A percentile compares a stretch with the other conserved stretches of the same genome.
These are phyloP conservation scores for Bombus pyrosoma DNA, from an alignment of 1,140 invertebrate species.

Conservation along the genomic window DNA sequence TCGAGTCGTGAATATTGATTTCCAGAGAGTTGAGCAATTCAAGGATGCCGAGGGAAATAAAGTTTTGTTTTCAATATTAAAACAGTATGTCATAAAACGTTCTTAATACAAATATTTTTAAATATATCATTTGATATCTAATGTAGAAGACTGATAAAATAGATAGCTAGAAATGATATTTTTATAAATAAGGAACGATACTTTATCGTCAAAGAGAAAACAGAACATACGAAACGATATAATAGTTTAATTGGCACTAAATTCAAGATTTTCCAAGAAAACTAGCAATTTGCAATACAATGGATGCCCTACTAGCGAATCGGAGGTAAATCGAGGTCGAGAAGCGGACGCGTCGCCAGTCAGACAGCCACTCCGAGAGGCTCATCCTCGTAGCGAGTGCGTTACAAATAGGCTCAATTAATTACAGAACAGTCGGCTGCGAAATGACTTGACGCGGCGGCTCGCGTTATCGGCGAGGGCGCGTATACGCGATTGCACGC, in stretches of 20 bases:
- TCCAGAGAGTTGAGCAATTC: neutral
- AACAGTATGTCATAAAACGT: no score
- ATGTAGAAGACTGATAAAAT: no score
- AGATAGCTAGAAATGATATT: no score
- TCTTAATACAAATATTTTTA: no score
- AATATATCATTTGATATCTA: no score
- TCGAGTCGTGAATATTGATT: constrained; percentile 20
- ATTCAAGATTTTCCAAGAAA: neutral
- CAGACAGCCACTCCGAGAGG: neutral
- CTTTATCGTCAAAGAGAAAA: no score
- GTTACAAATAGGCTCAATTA: constrained; percentile 32
- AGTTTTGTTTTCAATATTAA: neutral
- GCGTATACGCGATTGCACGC: constrained; percentile 44
- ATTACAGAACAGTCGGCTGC: constrained; percentile 21
- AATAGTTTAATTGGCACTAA: neutral
- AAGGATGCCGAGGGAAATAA: constrained; percentile 3
- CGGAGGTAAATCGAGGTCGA: neutral
- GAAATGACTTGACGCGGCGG: neutral
- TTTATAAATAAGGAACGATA: no score
- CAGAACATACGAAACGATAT: neutral
- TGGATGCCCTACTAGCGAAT: no score
- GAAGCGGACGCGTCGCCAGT: neutral
- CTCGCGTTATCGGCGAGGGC: neutral
- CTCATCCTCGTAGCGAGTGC: constrained; percentile 5
- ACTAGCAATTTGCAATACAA: no score